Evolutionary conservation across 2,113 vertebrate genomes (phyloP).

Genomic region (Petrocephalus zakoni): DNA sequence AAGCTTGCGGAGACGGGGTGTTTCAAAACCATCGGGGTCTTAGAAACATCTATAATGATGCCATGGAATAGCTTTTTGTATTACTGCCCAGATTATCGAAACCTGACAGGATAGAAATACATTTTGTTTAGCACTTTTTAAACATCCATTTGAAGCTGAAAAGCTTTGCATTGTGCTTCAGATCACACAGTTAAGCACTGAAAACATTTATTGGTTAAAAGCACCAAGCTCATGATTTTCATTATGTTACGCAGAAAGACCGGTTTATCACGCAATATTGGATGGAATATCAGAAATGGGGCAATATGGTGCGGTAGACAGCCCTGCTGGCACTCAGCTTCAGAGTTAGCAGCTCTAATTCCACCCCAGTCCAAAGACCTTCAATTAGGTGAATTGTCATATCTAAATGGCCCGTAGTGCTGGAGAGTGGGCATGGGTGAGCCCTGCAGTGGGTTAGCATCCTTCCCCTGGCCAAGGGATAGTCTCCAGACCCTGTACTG

Average conservation of each 20-base stretch:
- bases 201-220: background rate
- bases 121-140: background rate
- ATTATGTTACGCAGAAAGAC: no score
- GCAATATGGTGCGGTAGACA: no score
- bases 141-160: background rate
- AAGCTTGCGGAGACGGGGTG: constrained; percentile 30
- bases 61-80: constrained; percentile 23
- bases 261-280: no score
- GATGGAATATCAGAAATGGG: no score
- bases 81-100: background rate
- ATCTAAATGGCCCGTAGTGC: no score
- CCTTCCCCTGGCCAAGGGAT: background rate
- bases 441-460: no score
- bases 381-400: no score
- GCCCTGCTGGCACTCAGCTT: no score
- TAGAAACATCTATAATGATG: constrained; percentile 61
- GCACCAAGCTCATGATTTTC: background rate
- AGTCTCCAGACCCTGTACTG: background rate
- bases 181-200: background rate
- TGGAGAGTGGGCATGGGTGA: no score
- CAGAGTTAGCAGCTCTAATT: no score
- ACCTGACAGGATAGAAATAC: background rate
- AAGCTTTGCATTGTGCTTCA: background rate
- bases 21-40: constrained; percentile 55
- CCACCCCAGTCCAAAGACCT: no score